Evolutionary conservation across 2,888 invertebrate genomes (phyloP), one percentile per base, ranked within the genome.

Genomic region (Synanthedon vespiformis): DNA sequence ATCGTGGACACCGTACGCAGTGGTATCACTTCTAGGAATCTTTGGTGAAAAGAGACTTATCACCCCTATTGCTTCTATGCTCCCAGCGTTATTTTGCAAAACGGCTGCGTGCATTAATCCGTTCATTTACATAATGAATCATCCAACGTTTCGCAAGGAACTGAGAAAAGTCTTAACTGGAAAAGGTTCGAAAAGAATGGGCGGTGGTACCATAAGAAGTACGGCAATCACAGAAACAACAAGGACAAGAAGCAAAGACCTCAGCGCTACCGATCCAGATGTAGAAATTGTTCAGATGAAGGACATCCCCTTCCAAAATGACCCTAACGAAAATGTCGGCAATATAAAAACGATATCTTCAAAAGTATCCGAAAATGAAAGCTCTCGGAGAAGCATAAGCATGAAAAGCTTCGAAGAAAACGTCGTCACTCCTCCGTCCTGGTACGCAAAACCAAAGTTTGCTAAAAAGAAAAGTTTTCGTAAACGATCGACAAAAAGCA

Each of bases 1-100:
- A 10, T 92, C 95, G 0, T 95, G 95, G 95, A 93, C 94, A 0
- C 95, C 95, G 0, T 95, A 95, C 68, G 92, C 95, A 0, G 75
- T 92, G 0, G 91, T 95, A 0, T 90, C 95, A 12, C 85, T 95
- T 40, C 70, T 95, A 18, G 95, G 94, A 0, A 90, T 93, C 60
- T 90, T 90, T 56, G 92, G 92, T 2, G 80, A 90, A 61, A 89
- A 90, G 57, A 75, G 90, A 27, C 72, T 90, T 12, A 87, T 95
- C 44, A 91, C 92, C 0, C 95, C 95, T 0, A 66, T 91, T 40
- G 77, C 88, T 4, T 93, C 94, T 0, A 93, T 94, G 92, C 84
- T 94, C 41, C 94, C 94, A 0, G 94, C 94, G 1, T 76, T 94
- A 56, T 93, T 94, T 72, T 94, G 94, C 71, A 95, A 95, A 76